A percentile compares a stretch with the other conserved stretches of the same genome.
phyloP scores from a whole-genome alignment of 2,113 vertebrate species.

The Trogon melanurus region DNA sequence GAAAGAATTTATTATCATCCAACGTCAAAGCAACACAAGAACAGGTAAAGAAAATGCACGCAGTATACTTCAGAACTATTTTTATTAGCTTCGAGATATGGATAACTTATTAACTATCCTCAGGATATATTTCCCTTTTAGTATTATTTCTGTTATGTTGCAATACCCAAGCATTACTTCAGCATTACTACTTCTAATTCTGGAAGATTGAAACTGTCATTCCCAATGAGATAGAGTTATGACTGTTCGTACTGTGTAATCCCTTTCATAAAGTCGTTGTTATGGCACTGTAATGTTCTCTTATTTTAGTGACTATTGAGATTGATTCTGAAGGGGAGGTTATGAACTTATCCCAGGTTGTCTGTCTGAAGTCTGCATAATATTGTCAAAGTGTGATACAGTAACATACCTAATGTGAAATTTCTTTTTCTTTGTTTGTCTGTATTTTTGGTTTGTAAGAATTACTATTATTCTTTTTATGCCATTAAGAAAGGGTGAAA shows the following conservation, averaged over 20 bases:
- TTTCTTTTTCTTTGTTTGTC: not conserved
- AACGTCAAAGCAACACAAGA: not conserved
- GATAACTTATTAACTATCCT: not conserved
- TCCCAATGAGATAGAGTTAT: not conserved
- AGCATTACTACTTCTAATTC: not conserved
- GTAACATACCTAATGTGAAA: not conserved
- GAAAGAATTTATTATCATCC: not conserved
- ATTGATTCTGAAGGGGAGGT: not conserved
- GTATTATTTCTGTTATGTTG: not conserved
- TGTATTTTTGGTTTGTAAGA: not conserved
- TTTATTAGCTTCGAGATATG: not conserved
- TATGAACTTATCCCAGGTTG: not conserved
- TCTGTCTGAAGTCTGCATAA: not conserved
- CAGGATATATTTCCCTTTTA: not conserved
- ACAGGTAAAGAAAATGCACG: not conserved
- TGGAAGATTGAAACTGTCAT: not conserved
- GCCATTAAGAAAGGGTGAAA: not conserved
- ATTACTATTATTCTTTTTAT: not conserved
- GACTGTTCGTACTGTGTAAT: not conserved
- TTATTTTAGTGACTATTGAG: not conserved
- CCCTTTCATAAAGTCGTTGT: not conserved
- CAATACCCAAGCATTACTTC: not conserved
- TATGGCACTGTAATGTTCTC: not conserved
- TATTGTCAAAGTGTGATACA: not conserved
- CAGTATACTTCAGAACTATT: not conserved